Evolutionary conservation across 2,113 vertebrate genomes (phyloP).

Genomic region (Pitta sordida): DNA sequence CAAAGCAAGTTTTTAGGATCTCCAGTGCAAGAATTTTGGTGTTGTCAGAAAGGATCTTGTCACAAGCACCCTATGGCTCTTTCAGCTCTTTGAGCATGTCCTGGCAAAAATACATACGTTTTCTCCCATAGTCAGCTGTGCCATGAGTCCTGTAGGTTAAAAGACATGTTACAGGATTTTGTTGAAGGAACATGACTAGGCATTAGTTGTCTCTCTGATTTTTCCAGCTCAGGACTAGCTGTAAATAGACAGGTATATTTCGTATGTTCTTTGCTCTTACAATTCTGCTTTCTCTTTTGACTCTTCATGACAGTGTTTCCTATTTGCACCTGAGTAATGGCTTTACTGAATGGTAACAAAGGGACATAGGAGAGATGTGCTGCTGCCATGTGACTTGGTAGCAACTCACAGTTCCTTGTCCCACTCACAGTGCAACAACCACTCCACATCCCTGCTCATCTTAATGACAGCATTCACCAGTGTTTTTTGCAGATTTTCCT

Average conservation of each 20-base stretch:
- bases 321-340: neutral
- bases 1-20: neutral
- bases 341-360: neutral
- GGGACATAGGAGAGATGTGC: neutral
- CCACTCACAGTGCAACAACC: neutral
- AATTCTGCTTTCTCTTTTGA: neutral
- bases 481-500: neutral
- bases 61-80: neutral
- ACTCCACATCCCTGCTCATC: neutral
- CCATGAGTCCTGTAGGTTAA: neutral
- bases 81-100: neutral
- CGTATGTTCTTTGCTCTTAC: neutral
- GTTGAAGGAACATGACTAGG: neutral
- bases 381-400: neutral
- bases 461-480: neutral
- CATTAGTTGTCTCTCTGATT: neutral
- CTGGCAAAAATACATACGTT: neutral
- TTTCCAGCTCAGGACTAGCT: neutral
- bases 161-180: neutral
- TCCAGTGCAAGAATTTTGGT: neutral
- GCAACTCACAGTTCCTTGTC: neutral
- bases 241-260: neutral
- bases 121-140: neutral
- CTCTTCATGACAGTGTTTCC: neutral
- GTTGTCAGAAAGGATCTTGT: neutral